These are phyloP conservation scores for Steinernema feltiae DNA, from an alignment of 1,140 invertebrate species.

Conservation along the genomic window DNA sequence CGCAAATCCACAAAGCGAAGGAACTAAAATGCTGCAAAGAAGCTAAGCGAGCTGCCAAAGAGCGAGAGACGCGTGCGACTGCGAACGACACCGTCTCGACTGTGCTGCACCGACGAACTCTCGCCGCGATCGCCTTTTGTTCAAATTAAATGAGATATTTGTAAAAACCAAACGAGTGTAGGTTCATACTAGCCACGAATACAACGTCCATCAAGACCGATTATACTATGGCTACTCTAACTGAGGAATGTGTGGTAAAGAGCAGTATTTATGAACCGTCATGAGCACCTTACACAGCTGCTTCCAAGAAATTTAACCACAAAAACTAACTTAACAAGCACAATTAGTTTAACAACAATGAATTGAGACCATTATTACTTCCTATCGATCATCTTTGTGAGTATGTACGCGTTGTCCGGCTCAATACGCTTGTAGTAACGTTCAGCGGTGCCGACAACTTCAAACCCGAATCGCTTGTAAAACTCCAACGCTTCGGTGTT, in stretches of 20 bases:
- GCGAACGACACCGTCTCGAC: background rate
- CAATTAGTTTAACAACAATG: background rate
- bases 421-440: conserved; percentile 99
- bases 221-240: no score
- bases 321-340: background rate
- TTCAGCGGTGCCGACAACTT: conserved; percentile 92
- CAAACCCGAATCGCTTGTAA: conserved; percentile 98
- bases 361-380: conserved; percentile 11
- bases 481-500: conserved; percentile 96
- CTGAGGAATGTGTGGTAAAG: background rate
- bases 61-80: background rate
- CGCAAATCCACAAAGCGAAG: background rate
- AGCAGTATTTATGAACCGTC: background rate
- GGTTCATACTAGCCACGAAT: background rate
- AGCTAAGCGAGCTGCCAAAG: background rate
- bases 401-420: conserved; percentile 91
- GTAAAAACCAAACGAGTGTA: background rate
- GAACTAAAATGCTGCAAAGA: no score
- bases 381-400: conserved; percentile 70
- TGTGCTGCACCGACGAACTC: background rate
- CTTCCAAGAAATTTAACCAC: background rate
- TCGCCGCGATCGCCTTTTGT: background rate
- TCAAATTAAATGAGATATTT: background rate
- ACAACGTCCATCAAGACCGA: background rate
- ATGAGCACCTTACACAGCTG: background rate